phyloP scores from a whole-genome alignment of 2,113 vertebrate species.

The Telmatochromis sp. region DNA sequence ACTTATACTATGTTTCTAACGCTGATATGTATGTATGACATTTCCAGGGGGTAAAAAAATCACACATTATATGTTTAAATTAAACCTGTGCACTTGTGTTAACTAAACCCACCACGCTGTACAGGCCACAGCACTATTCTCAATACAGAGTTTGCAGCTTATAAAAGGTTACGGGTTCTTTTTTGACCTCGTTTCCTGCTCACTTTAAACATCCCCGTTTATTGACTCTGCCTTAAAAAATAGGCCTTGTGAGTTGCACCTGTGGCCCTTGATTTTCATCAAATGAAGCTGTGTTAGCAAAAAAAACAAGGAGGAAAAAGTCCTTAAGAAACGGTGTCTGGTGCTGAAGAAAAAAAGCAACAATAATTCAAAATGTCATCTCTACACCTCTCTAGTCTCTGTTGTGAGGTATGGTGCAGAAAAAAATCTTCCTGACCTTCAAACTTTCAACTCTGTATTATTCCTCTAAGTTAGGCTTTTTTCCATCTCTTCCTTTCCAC shows the following conservation, averaged over 20 bases:
- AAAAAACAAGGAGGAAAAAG: neutral
- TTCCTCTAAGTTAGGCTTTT: fast-evolving
- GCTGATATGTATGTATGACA: fast-evolving
- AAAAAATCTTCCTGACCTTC: neutral
- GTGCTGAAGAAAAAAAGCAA: neutral
- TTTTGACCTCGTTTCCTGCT: neutral
- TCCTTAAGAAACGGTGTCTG: neutral
- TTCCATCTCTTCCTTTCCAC: neutral
- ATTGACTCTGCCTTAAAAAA: neutral
- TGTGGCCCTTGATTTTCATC: neutral
- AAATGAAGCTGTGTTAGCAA: neutral
- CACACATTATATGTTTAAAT: neutral
- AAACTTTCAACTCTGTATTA: neutral
- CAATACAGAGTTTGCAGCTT: neutral
- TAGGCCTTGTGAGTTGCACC: neutral
- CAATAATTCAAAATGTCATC: neutral
- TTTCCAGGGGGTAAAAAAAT: neutral
- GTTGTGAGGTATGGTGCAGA: neutral
- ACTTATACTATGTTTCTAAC: neutral
- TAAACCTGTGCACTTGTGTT: neutral
- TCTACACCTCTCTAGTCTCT: neutral
- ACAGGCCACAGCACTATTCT: neutral
- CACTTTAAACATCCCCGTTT: neutral
- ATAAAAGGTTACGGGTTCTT: neutral
- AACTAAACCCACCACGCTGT: fast-evolving